Conservation (phyloP, 2,888 invertebrate species). For the Synanthedon andrenaeformis region DNA sequence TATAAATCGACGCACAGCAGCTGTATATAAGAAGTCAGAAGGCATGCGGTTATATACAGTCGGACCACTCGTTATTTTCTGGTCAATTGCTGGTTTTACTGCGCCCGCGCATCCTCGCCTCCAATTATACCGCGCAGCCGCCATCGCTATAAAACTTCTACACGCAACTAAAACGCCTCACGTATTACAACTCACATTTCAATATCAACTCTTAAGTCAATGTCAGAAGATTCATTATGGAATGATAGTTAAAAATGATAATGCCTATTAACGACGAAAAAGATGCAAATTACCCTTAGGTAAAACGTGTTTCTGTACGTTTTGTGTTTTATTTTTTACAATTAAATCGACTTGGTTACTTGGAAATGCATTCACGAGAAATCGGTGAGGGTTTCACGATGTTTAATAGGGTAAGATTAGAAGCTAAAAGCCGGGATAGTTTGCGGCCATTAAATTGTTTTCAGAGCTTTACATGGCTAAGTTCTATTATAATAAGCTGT, state of each 20-base stretch:
- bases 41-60: slow-evolving; percentile 37
- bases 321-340: slow-evolving; percentile 66
- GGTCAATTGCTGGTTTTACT: slow-evolving; percentile 67
- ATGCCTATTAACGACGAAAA: slow-evolving; percentile 11
- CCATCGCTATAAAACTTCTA: slow-evolving; percentile 55
- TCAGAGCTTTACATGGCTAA: slow-evolving; percentile 30
- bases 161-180: slow-evolving; percentile 19
- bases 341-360: slow-evolving; percentile 65
- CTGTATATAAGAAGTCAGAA: slow-evolving; percentile 34
- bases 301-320: slow-evolving; percentile 66
- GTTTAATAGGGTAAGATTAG: slow-evolving; percentile 68
- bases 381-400: slow-evolving; percentile 53
- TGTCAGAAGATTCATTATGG: background rate
- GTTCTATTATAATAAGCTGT: slow-evolving; percentile 37
- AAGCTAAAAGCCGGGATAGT: slow-evolving; percentile 59
- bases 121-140: slow-evolving; percentile 65
- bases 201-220: slow-evolving; percentile 12
- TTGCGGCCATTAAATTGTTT: slow-evolving; percentile 46
- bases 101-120: slow-evolving; percentile 68
- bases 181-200: slow-evolving; percentile 7
- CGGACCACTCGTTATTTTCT: slow-evolving; percentile 66
- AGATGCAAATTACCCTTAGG: slow-evolving; percentile 67
- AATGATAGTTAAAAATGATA: background rate
- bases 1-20: slow-evolving; percentile 46
- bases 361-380: slow-evolving; percentile 67